These are phyloP conservation scores for Didymodactylos carnosus DNA, from an alignment of 2,888 invertebrate genomes.

Conservation along the genomic window DNA sequence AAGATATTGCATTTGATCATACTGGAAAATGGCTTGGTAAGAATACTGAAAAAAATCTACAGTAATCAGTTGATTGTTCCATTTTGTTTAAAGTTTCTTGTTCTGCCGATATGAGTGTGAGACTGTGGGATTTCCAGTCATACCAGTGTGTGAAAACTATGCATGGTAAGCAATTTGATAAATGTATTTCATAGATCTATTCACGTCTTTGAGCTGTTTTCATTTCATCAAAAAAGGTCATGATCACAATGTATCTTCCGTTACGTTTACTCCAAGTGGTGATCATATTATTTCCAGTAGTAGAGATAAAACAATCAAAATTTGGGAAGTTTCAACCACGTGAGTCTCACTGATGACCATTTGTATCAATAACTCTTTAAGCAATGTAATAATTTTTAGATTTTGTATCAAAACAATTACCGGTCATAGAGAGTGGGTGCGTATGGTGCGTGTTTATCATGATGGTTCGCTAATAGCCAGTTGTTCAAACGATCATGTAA, in stretches of 20 bases:
- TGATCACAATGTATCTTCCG: conserved; percentile 95
- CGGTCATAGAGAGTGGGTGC: conserved; percentile 72
- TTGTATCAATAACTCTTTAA: no score
- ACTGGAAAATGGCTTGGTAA: conserved; percentile 50
- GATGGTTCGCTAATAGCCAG: conserved; percentile 83
- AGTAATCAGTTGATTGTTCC: neutral
- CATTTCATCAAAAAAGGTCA: conserved; percentile 44
- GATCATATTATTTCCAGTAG: conserved; percentile 86
- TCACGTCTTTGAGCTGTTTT: no score
- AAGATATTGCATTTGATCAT: conserved; percentile 90
- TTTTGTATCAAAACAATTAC: conserved; percentile 91
- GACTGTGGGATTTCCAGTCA: conserved; percentile 95
- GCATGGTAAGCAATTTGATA: conserved; percentile 38
- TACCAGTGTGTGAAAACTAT: conserved; percentile 81
- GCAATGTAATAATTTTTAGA: no score
- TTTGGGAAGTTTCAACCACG: conserved; percentile 81
- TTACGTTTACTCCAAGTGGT: conserved; percentile 82
- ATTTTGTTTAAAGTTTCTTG: conserved; percentile 62
- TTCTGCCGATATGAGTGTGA: conserved; percentile 96
- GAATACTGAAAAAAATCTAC: neutral
- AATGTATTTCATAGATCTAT: no score
- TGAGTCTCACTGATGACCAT: neutral
- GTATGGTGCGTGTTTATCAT: conserved; percentile 81
- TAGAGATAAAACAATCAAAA: conserved; percentile 91
- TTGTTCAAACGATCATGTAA: conserved; percentile 80